Evolutionary conservation across 2,113 vertebrate genomes (phyloP).

Genomic region (Cephalopterus ornatus): DNA sequence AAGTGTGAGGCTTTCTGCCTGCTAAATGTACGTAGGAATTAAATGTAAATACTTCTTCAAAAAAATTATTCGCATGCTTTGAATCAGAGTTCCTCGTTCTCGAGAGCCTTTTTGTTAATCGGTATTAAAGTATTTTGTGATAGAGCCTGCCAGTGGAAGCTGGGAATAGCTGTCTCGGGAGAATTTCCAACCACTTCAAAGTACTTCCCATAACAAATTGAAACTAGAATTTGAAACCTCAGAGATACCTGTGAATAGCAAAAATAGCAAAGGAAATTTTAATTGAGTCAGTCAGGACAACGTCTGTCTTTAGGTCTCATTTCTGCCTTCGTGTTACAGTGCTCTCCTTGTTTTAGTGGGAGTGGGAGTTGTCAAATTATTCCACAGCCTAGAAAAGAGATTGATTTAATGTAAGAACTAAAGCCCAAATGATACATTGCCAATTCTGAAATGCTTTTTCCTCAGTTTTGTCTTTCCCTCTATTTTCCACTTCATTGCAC

Average conservation of each 20-base stretch:
- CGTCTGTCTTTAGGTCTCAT: neutral
- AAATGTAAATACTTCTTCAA: neutral
- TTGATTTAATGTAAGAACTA: neutral
- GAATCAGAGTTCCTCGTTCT: neutral
- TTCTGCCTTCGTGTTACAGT: neutral
- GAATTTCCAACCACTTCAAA: slow-evolving; percentile 23
- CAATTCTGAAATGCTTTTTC: neutral
- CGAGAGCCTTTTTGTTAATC: neutral
- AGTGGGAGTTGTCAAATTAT: neutral
- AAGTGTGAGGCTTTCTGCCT: neutral
- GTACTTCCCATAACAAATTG: slow-evolving; percentile 15
- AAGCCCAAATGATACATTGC: neutral
- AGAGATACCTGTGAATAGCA: neutral
- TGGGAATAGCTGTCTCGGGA: neutral
- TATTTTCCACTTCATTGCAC: neutral
- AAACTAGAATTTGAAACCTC: slow-evolving; percentile 12
- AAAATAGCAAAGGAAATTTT: neutral
- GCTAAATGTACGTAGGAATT: neutral
- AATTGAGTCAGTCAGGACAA: neutral
- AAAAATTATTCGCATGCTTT: neutral
- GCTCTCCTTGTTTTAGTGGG: neutral
- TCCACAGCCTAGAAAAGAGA: neutral
- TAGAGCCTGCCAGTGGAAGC: neutral
- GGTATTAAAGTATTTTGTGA: neutral
- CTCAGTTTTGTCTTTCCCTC: neutral